These are phyloP conservation scores for Pyrochroa serraticornis DNA, from an alignment of 2,888 invertebrate species.

Conservation along the genomic window DNA sequence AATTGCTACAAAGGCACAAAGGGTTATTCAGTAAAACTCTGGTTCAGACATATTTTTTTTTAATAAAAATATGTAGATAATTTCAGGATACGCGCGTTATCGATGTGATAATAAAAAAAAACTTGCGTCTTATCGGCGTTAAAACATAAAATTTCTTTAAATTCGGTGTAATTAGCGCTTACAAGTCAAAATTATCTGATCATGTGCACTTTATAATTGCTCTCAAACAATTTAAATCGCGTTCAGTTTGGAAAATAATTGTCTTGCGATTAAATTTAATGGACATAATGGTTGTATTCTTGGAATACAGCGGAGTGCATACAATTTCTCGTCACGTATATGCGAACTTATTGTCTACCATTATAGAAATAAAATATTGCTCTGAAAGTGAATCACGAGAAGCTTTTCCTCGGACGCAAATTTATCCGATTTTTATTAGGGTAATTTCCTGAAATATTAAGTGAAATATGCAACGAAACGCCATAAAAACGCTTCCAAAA, in stretches of 20 bases:
- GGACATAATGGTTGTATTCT: constrained; percentile 18
- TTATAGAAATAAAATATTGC: constrained; percentile 6
- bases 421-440: constrained; percentile 21
- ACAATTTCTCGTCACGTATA: constrained; percentile 23
- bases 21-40: too few relatives aligned
- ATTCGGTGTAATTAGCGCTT: too few relatives aligned
- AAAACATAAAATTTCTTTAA: too few relatives aligned
- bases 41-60: too few relatives aligned
- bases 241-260: constrained; percentile 15
- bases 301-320: constrained; percentile 25
- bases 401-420: constrained; percentile 6
- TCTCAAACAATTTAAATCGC: constrained; percentile 9
- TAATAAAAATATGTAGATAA: too few relatives aligned
- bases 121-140: too few relatives aligned
- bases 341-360: constrained; percentile 14
- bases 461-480: constrained; percentile 11
- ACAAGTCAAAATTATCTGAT: constrained; percentile 3
- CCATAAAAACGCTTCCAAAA: constrained; percentile 9
- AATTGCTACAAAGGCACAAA: too few relatives aligned
- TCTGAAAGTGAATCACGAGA: constrained; percentile 5
- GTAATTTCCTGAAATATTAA: constrained; percentile 22
- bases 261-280: constrained; percentile 23
- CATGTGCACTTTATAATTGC: constrained; percentile 14
- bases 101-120: too few relatives aligned
- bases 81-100: too few relatives aligned